phyloP scores from a whole-genome alignment of 2,113 vertebrate species.

The Gila orcuttii region DNA sequence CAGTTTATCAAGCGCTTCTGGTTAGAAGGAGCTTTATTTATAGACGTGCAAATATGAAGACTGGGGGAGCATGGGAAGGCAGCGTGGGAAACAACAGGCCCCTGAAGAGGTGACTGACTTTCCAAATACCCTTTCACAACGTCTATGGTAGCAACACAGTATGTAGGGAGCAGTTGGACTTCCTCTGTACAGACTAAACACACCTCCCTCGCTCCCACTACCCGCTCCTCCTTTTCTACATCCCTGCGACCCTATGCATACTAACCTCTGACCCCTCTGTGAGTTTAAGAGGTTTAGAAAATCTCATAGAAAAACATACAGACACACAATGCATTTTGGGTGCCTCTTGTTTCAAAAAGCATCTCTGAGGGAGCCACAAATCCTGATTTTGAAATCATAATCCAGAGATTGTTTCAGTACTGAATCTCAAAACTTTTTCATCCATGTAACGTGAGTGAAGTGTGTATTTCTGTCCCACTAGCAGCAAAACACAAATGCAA shows the following conservation, averaged over 20 bases:
- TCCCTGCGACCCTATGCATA: conserved; percentile 38
- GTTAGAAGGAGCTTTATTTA: conserved; percentile 55
- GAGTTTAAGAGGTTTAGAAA: conserved; percentile 30
- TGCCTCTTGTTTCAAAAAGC: neutral
- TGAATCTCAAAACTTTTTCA: neutral
- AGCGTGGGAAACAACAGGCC: conserved; percentile 74
- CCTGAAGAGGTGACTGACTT: conserved; percentile 64
- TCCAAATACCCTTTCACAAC: conserved; percentile 71
- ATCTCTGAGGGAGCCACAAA: conserved; percentile 2
- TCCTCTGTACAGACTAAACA: conserved; percentile 47
- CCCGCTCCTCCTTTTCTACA: conserved; percentile 41
- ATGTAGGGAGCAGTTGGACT: conserved; percentile 25
- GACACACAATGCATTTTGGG: neutral
- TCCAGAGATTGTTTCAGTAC: neutral
- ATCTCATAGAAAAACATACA: conserved; percentile 41
- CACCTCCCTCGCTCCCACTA: conserved; percentile 17
- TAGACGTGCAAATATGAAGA: conserved; percentile 60
- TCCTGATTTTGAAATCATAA: neutral
- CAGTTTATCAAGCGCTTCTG: conserved; percentile 33
- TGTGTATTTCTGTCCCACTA: neutral
- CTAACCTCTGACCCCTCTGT: conserved; percentile 48
- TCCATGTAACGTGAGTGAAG: neutral
- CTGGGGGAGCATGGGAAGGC: conserved; percentile 61
- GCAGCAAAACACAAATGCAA: neutral
- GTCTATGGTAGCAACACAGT: conserved; percentile 48